These are phyloP conservation scores for Torymus tubicola DNA, from an alignment of 2,888 invertebrate genomes.

Conservation along the genomic window DNA sequence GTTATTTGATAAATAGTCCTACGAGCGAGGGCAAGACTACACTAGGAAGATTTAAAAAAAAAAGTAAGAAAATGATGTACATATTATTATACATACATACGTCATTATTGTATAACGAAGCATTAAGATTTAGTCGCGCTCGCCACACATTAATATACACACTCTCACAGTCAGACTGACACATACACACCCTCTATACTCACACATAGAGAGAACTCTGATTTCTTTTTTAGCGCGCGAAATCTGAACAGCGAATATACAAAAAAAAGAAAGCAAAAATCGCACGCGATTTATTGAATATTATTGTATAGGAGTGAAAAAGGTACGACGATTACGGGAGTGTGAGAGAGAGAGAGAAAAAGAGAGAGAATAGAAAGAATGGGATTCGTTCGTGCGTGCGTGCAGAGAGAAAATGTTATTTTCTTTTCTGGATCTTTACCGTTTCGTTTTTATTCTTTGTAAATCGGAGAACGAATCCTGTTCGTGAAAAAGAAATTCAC, in stretches of 20 bases:
- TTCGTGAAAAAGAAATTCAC: conserved; percentile 38
- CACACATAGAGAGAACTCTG: background rate
- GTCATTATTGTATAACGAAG: conserved; percentile 45
- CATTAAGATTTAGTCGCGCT: conserved; percentile 41
- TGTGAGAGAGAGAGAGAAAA: conserved; percentile 6
- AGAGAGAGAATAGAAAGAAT: background rate
- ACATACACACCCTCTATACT: background rate
- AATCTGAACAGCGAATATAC: conserved; percentile 10
- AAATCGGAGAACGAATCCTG: conserved; percentile 37
- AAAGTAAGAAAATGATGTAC: conserved; percentile 48
- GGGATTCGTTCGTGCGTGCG: conserved; percentile 35
- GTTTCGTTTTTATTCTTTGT: conserved; percentile 3
- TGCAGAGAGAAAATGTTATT: conserved; percentile 17
- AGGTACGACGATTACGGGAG: background rate
- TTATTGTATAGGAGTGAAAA: conserved; percentile 1
- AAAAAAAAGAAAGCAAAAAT: conserved; percentile 18
- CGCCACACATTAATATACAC: conserved; percentile 25
- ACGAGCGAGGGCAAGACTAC: conserved; percentile 52
- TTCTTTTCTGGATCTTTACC: conserved; percentile 23
- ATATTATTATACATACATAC: conserved; percentile 52
- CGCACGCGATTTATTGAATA: conserved; percentile 26
- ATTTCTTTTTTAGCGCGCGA: conserved; percentile 37
- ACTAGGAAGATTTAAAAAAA: conserved; percentile 45
- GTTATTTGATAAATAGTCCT: conserved; percentile 58
- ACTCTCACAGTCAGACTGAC: background rate